Evolutionary conservation across 2,113 vertebrate species (phyloP).

Genomic region (Aptenodytes forsteri): DNA sequence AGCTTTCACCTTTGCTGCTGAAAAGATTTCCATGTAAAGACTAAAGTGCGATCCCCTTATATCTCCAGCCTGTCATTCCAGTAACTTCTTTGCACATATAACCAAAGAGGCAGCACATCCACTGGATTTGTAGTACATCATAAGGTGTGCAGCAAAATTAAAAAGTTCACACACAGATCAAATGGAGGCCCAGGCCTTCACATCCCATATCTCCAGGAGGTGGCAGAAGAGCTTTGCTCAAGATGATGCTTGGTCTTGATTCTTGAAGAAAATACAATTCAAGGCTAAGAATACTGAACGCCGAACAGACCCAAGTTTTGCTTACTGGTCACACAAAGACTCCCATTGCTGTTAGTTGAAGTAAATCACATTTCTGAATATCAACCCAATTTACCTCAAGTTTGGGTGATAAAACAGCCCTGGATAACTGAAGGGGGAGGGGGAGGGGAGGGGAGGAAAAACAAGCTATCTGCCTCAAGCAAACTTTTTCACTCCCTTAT

Average conservation of each 20-base stretch:
- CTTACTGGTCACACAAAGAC: neutral
- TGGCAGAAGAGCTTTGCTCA: slow-evolving; percentile 52
- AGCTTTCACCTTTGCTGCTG: neutral
- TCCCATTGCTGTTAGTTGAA: neutral
- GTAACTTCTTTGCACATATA: neutral
- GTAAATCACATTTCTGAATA: neutral
- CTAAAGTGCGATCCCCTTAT: neutral
- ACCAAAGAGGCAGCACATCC: neutral
- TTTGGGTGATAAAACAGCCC: neutral
- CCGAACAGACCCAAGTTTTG: neutral
- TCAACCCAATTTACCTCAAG: neutral
- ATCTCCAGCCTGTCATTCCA: neutral
- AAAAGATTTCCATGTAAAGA: neutral
- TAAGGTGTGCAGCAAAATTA: neutral
- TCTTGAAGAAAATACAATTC: neutral
- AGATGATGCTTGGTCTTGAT: neutral
- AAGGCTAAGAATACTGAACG: neutral
- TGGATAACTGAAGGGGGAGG: neutral
- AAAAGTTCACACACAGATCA: neutral
- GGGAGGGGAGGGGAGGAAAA: neutral
- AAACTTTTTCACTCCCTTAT: neutral
- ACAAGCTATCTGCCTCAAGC: neutral
- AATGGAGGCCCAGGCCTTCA: neutral
- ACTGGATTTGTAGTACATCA: neutral
- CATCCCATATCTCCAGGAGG: slow-evolving; percentile 18